phyloP scores from a whole-genome alignment of 2,797 vertebrate genomes.

The Phalloptychus januarius region DNA sequence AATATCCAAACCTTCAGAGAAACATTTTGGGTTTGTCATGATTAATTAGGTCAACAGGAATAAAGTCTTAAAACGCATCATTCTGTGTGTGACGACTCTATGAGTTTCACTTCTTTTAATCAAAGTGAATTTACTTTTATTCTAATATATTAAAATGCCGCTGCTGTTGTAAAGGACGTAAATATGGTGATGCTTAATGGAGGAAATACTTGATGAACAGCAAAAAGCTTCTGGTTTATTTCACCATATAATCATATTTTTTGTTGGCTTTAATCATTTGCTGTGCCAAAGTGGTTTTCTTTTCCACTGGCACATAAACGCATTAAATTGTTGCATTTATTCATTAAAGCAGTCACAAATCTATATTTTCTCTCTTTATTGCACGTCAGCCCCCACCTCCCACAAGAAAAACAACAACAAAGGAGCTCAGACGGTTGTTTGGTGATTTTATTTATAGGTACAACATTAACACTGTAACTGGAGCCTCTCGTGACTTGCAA shows the following conservation, averaged over 20 bases:
- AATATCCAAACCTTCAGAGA: not conserved
- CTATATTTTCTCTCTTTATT: not conserved
- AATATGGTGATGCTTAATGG: not conserved
- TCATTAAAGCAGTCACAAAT: not conserved
- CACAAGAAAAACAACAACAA: not conserved
- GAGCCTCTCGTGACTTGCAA: conserved; percentile 44
- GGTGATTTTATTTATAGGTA: conserved; percentile 63
- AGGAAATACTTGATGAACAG: not conserved
- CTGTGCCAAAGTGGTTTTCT: not conserved
- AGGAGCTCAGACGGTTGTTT: conserved; percentile 12
- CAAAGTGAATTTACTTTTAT: not conserved
- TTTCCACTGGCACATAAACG: not conserved
- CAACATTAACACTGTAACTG: conserved; percentile 62
- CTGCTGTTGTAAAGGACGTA: not conserved
- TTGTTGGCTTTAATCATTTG: not conserved
- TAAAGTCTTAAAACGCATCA: not conserved
- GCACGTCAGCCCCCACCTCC: not conserved
- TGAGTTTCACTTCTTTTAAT: not conserved
- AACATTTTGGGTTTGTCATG: not conserved
- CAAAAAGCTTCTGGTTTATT: not conserved
- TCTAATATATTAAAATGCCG: not conserved
- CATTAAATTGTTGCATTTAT: not conserved
- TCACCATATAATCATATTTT: not conserved
- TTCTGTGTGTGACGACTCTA: not conserved
- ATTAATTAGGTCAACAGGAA: not conserved